A percentile compares a stretch with the other conserved stretches of the same genome.
Evolutionary conservation across 2,797 vertebrate genomes (phyloP).

Genomic region (Pristis pectinata): DNA sequence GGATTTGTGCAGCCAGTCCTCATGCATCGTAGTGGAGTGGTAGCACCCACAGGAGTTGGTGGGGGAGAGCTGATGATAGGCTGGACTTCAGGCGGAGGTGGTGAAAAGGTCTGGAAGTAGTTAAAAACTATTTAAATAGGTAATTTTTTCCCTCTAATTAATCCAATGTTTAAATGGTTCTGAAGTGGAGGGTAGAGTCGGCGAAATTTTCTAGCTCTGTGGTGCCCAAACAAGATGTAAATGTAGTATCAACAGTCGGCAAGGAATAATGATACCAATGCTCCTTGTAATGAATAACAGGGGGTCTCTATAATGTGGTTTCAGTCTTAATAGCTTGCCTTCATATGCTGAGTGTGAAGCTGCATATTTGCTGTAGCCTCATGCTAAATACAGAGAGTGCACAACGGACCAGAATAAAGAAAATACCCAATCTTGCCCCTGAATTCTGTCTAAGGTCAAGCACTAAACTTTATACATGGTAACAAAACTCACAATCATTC

Average conservation of each 20-base stretch:
- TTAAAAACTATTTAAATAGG: constrained; percentile 38
- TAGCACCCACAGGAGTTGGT: constrained; percentile 26
- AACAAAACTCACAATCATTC: constrained; percentile 71
- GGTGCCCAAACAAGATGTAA: constrained; percentile 23
- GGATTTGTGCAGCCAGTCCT: constrained; percentile 37
- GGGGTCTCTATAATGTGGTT: constrained; percentile 41
- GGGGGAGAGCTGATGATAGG: constrained; percentile 31
- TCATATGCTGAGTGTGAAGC: constrained; percentile 43
- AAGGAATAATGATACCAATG: constrained; percentile 42
- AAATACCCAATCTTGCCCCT: constrained; percentile 65
- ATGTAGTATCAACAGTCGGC: constrained; percentile 32
- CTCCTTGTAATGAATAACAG: constrained; percentile 43
- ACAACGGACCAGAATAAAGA: constrained; percentile 66
- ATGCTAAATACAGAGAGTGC: constrained; percentile 55
- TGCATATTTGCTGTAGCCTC: constrained; percentile 44
- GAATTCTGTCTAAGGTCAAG: constrained; percentile 66
- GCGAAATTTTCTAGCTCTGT: background rate
- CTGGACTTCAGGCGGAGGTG: constrained; percentile 31
- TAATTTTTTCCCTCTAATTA: constrained; percentile 7
- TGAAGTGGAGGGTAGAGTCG: constrained; percentile 9
- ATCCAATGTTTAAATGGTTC: constrained; percentile 37
- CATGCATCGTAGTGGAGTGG: constrained; percentile 34
- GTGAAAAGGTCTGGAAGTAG: constrained; percentile 38
- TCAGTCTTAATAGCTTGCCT: constrained; percentile 39
- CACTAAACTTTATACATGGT: constrained; percentile 65